Conservation (phyloP, 2,888 invertebrate species). For the Harpalus rufipes region DNA sequence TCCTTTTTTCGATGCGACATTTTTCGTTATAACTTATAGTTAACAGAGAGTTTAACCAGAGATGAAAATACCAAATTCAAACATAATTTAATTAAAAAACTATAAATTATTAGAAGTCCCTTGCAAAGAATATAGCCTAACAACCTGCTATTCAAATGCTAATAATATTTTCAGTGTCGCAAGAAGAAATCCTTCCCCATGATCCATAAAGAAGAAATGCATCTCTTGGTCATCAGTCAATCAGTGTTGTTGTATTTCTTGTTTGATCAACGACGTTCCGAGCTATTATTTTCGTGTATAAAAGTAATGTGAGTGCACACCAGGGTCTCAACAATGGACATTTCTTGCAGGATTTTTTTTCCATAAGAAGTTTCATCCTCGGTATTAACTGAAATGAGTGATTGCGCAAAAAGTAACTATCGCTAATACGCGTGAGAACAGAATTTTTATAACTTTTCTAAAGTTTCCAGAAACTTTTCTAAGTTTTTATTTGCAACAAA, state of each 20-base stretch:
- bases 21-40: too few relatives aligned
- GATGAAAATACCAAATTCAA: too few relatives aligned
- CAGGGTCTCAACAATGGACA: slow-evolving; percentile 1
- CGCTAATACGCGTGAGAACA: slow-evolving; percentile 46
- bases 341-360: slow-evolving; percentile 16
- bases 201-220: background rate
- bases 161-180: too few relatives aligned
- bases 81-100: too few relatives aligned
- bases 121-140: too few relatives aligned
- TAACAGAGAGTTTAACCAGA: too few relatives aligned
- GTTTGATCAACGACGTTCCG: background rate
- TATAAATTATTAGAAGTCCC: too few relatives aligned
- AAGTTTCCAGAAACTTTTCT: slow-evolving; percentile 29
- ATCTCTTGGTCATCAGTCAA: background rate
- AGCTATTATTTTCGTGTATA: background rate
- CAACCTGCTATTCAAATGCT: too few relatives aligned
- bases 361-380: slow-evolving; percentile 42
- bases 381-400: slow-evolving; percentile 48
- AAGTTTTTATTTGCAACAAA: slow-evolving; percentile 48
- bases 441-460: slow-evolving; percentile 39
- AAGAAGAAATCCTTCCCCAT: too few relatives aligned
- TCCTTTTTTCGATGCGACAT: too few relatives aligned
- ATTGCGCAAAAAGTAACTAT: slow-evolving; percentile 46
- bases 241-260: background rate
- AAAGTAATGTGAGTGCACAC: slow-evolving; percentile 2